Percentiles rank a stretch among this genome's conserved stretches.
These are phyloP conservation scores for Drosophila austrosaltans DNA, from an alignment of 2,888 invertebrate species.

Conservation along the genomic window DNA sequence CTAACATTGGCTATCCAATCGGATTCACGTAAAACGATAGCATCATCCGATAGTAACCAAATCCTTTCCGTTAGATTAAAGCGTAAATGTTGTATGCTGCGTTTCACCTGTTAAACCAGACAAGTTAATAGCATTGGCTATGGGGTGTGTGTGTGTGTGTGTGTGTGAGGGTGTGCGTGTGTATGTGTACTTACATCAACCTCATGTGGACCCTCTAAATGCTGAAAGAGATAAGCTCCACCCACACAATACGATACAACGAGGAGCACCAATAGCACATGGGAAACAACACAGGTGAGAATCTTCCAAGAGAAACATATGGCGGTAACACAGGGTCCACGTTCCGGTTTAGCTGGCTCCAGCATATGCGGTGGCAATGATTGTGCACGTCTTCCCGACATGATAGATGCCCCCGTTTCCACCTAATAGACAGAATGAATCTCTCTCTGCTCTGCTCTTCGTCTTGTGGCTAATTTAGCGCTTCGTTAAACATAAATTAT, in stretches of 20 bases:
- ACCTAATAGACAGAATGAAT: neutral
- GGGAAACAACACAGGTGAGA: slow-evolving; percentile 93
- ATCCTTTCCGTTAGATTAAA: slow-evolving; percentile 90
- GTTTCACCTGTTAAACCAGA: slow-evolving; percentile 87
- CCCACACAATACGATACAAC: slow-evolving; percentile 95
- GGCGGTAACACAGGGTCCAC: slow-evolving; percentile 81
- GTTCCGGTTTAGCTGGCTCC: slow-evolving; percentile 76
- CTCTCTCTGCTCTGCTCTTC: slow-evolving; percentile 21
- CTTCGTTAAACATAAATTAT: slow-evolving; percentile 53
- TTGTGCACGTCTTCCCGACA: slow-evolving; percentile 81
- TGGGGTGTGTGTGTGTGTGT: neutral
- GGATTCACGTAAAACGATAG: slow-evolving; percentile 87
- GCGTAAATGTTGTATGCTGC: slow-evolving; percentile 89
- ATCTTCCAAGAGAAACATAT: slow-evolving; percentile 88
- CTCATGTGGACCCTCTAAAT: slow-evolving; percentile 90
- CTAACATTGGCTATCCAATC: slow-evolving; percentile 92
- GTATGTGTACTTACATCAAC: slow-evolving; percentile 85
- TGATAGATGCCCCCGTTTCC: slow-evolving; percentile 42
- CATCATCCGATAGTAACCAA: slow-evolving; percentile 87
- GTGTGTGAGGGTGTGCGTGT: neutral
- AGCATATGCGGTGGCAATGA: slow-evolving; percentile 81
- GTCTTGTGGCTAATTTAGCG: slow-evolving; percentile 59
- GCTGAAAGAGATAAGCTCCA: slow-evolving; percentile 93
- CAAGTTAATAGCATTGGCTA: neutral
- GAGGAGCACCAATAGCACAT: slow-evolving; percentile 93